Conservation (phyloP, 1,140 invertebrate genomes). For the Psix sp. region DNA sequence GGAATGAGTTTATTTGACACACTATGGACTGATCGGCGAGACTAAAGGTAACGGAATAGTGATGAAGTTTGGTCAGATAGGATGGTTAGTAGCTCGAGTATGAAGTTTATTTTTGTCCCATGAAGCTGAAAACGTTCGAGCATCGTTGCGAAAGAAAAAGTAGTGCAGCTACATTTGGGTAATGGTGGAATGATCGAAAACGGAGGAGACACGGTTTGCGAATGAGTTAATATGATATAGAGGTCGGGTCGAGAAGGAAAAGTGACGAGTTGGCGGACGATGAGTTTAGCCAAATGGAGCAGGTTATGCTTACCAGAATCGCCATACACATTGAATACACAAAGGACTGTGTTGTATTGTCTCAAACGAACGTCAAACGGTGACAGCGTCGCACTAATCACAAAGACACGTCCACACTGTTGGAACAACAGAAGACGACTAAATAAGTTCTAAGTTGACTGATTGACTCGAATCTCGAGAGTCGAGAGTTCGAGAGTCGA, state of each 20-base stretch:
- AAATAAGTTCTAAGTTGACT: slow-evolving; percentile 4
- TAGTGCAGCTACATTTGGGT: too few relatives aligned
- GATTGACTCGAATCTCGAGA: too few relatives aligned
- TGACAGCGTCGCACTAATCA: slow-evolving; percentile 63
- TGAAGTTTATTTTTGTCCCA: too few relatives aligned
- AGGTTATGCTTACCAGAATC: slow-evolving; percentile 77
- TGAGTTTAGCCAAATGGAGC: neutral
- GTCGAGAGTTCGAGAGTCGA: slow-evolving; percentile 1
- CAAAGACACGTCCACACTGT: slow-evolving; percentile 34
- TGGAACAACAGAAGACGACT: slow-evolving; percentile 38
- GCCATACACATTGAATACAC: slow-evolving; percentile 82
- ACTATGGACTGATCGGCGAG: too few relatives aligned
- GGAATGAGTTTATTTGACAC: too few relatives aligned
- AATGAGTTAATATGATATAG: slow-evolving; percentile 9
- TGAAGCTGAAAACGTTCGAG: too few relatives aligned
- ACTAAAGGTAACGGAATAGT: too few relatives aligned
- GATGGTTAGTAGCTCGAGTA: too few relatives aligned
- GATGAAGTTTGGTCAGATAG: too few relatives aligned
- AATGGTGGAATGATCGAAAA: too few relatives aligned
- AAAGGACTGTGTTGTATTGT: slow-evolving; percentile 75
- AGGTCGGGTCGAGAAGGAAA: slow-evolving; percentile 1
- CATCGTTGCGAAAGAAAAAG: too few relatives aligned
- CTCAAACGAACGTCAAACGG: slow-evolving; percentile 69
- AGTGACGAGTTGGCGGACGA: neutral
- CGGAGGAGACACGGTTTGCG: neutral